Evolutionary conservation across 2,797 vertebrate species (phyloP), one percentile per base, ranked within the genome.

Genomic region (Pangasius larnaudii): DNA sequence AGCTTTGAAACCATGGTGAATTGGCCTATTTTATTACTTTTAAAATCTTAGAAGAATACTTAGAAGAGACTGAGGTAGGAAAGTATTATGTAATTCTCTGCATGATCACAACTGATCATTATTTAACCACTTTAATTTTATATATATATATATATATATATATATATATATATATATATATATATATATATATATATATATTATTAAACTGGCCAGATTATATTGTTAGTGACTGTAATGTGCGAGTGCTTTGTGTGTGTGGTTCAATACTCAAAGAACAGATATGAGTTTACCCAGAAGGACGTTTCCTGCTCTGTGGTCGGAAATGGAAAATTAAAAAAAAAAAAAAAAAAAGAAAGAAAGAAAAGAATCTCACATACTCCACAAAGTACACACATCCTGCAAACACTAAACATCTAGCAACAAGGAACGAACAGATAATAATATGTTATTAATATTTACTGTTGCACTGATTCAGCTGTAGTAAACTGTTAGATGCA

Each of bases 311-410:
- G 91, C 89, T 86, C 30, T 81, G 91, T 92, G 90, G 91, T 91
- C 90, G 91, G 91, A 92, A 92, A 92, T 92, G 92, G 91, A 92
- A 92, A 92, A 91, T 89, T 84, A 16, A 84, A 89, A 91, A 90
- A 86, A 90, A 89, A 85, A 85, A 87, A 89, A 92, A 90, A 86
- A 89, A 89, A 39, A 39, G 36, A 39, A 39, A 39, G 36, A 39
- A 39, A 39, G 39, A 39, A 39, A 84, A 69, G 69, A 92, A 90
- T 88, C 86, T 86, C 72, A 67, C 46, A 56, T 39, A 61, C 63
- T 89, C 27, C 84, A 86, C 67, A 75, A 51, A n/a, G 46, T 78
- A 46, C 65, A 30, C 42, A 85, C 87, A 85, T 88, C 84, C 89
- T 89, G 88, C 82, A 85, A 84, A 67, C 79, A 24, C 49, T 30